A percentile compares a stretch with the other conserved stretches of the same genome.
Conservation (phyloP, 2,113 vertebrate genomes). For the Motacilla tschutschensis region DNA sequence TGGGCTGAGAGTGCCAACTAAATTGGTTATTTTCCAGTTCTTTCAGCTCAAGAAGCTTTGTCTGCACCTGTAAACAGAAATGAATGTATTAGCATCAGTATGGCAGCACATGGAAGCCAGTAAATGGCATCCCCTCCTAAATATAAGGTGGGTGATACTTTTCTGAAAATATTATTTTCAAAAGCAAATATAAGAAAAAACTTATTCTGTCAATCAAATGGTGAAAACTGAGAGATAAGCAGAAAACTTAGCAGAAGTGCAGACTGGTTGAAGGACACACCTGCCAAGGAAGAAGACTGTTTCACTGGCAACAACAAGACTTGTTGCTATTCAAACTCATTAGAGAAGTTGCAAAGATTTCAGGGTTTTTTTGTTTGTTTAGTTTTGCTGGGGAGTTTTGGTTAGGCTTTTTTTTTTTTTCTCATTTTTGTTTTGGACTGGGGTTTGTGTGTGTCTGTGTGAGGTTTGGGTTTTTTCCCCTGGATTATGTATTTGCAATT, state of each 20-base stretch:
- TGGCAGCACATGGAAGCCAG: not conserved
- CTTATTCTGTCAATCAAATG: not conserved
- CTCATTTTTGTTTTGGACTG: not conserved
- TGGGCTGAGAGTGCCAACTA: conserved; percentile 82
- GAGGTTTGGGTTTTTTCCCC: not conserved
- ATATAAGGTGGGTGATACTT: not conserved
- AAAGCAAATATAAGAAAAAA: not conserved
- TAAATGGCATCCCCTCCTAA: not conserved
- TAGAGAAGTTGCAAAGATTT: not conserved
- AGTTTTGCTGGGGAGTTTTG: not conserved
- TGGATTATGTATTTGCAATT: not conserved
- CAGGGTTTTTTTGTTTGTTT: not conserved
- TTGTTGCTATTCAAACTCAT: not conserved
- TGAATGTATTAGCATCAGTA: not conserved
- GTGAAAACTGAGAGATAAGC: not conserved
- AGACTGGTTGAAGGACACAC: not conserved
- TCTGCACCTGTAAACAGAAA: conserved; percentile 81
- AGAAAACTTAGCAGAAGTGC: not conserved
- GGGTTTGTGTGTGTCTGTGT: not conserved
- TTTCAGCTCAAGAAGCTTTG: conserved; percentile 85
- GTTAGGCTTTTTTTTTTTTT: not conserved
- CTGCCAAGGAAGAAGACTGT: not conserved
- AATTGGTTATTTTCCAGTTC: conserved; percentile 82
- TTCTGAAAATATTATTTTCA: not conserved
- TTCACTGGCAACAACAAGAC: not conserved